Base-by-base conservation (phyloP, 2,888 invertebrate species). In the Eurois occulta region DNA sequence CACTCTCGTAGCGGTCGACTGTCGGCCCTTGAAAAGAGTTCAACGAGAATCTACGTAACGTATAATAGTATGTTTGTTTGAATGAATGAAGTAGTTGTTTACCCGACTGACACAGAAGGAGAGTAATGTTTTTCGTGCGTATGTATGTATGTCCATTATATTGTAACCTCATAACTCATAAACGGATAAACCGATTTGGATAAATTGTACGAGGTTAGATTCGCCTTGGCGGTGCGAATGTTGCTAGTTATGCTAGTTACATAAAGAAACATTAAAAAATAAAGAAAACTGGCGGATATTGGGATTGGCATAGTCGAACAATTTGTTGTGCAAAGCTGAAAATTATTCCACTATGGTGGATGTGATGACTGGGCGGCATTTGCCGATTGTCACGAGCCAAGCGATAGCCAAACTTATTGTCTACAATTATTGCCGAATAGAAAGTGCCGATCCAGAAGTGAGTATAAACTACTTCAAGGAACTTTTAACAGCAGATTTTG, bases 21-120 rank as follows among this genome's bases (percentile, higher is more conserved):
- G 13, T 28, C 35, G 62, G n/a, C 62, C 72, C 3, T 86, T 62
- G 72, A 83, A 83, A 83, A 83, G 83, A 83, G 72, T 86, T 83
- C 83, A 83, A 83, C 83, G 83, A 80, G 32, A 78, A 65, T 64
- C 35, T n/a, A 24, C 2, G 6, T 8, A 28, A 18, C 21, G 10
- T 55, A 18, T 11, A 0, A 10, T 16, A 1, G 24, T 38, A n/a
- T 55, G 32, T 2, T 46, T 35, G n/a, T n/a, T 2, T 28, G 16
- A 11, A 16, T 35, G 21, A 65, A 77, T 41, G 18, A 32, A 32
- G 60, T 32, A 18, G 60, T 60, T 60, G 28, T 60, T 32, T 32
- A 18, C 32, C 8, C 32, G 32, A 60, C 60, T 60, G 60, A 3
- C 8, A 60, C 2, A 60, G 58, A 60, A 18, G 18, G 28, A 60